Base-by-base conservation (phyloP, 2,113 vertebrate species). In the Campylomormyrus numenius region DNA sequence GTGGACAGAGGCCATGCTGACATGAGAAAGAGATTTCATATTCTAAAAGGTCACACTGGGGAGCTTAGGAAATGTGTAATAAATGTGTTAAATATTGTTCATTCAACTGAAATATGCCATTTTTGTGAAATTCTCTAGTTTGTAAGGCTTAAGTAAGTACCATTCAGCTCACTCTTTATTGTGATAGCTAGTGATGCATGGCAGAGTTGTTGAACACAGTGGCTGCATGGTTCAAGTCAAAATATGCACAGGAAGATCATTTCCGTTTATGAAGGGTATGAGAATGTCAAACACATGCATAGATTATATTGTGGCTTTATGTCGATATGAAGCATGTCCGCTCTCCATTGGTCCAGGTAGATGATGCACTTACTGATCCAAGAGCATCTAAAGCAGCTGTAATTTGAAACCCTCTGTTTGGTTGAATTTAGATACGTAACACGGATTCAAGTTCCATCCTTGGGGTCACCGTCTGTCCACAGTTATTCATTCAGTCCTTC, bases 161-260 rank as follows among this genome's bases (percentile, higher is more conserved):
- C 74, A 45, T 62, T 56, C 90, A 10, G 70, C 58, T 89, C 48
- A 89, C 77, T 90, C 90, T 53, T 89, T 89, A 88, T 91, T 53
- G 80, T 90, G 86, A 80, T 90, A 74, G 21, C 66, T 91, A 27
- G 88, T 90, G 90, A 89, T 91, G 93, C 94, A 94, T 93, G 93
- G 84, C 83, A 92, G 90, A 89, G 89, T 88, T 91, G 87, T 89
- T 92, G 90, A 92, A 92, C 92, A 90, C 56, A 90, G 89, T 90
- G 77, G 88, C 19, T 88, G 94, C 94, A 93, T 87, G 91, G 89
- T 89, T 90, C 66, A 89, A 89, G 87, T 90, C 62, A 88, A 90
- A 89, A 91, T 89, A 70, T 74, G 94, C 90, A 91, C 92, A 90
- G 88, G 45, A 42, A 39, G 84, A 85, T n/a, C 21, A 24, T 45